Base-by-base conservation (phyloP, 2,113 vertebrate genomes). In the Megaceryle maxima region DNA sequence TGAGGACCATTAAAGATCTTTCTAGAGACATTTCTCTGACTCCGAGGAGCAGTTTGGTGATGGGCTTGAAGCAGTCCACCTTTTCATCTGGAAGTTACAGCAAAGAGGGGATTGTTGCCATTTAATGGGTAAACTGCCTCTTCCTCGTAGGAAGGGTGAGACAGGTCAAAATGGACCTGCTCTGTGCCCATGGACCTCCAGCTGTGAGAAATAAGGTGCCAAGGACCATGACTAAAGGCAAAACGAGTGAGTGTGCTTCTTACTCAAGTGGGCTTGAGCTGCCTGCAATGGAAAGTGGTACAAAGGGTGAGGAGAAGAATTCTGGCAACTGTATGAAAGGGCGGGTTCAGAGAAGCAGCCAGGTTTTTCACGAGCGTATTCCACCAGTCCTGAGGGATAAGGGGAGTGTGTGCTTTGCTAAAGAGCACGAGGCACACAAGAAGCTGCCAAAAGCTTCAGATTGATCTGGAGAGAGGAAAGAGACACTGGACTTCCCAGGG, bases 381-480 rank as follows among this genome's bases (percentile, higher is more conserved):
- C 63, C 1, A 10, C 59, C 2, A 13, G n/a, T 6, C 9, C 24
- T 4, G 31, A n/a, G 29, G n/a, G 29, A 18, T 31, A 44, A 46
- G 16, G 14, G 6, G 6, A 50, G 5, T 1, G 1, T 1, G 1
- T 22, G 11, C 20, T 60, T 67, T 66, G n/a, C 33, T 88, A 56
- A 89, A 74, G 43, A 74, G 59, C 46, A 37, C 0, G 1, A 88
- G 21, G 9, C 26, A 39, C 37, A 28, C 12, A 56, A 37, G 68
- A 28, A 83, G 60, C 79, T 4, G 8, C 25, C 59, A 83, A 22
- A 39, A 78, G 43, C 53, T 93, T 68, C 57, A 60, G 76, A 93
- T 72, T 94, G 88, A 88, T 87, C 66, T 48, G 76, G 33, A 60
- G 85, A 74, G 57, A 8, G 10, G 19, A 57, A 87, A 85, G 68